Conservation (phyloP, 2,797 vertebrate species). For the Pachyuromys duprasi region DNA sequence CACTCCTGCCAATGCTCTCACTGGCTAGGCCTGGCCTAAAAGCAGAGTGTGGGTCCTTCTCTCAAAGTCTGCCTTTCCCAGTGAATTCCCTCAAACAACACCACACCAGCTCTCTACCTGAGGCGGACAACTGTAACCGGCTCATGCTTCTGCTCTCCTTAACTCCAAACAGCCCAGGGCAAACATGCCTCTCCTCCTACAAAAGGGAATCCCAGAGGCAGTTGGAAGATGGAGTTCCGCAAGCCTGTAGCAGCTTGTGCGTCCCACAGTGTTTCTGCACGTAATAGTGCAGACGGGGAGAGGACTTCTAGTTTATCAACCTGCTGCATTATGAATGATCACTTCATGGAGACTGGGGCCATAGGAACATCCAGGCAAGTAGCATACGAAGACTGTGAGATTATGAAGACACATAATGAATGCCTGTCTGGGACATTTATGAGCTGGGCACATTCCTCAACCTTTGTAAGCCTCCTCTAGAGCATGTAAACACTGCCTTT, state of each 20-base stretch:
- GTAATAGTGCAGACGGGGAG: not conserved
- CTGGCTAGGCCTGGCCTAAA: not conserved
- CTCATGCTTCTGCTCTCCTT: not conserved
- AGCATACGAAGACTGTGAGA: not conserved
- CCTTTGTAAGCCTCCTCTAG: not conserved
- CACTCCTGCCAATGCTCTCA: not conserved
- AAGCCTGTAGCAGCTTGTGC: not conserved
- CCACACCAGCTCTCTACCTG: not conserved
- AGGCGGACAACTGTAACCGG: not conserved
- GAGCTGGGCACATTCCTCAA: not conserved
- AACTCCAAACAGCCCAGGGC: not conserved
- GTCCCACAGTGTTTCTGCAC: not conserved
- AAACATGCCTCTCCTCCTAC: not conserved
- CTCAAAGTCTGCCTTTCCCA: not conserved
- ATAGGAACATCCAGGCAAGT: not conserved
- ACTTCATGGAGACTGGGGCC: not conserved
- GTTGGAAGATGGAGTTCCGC: not conserved
- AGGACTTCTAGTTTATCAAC: not conserved
- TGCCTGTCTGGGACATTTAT: not conserved
- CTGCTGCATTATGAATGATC: not conserved
- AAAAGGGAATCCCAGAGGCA: not conserved
- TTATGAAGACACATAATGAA: not conserved
- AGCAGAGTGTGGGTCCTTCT: constrained; percentile 20
- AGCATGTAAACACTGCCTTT: not conserved
- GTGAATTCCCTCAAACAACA: not conserved